A percentile compares a stretch with the other conserved stretches of the same genome.
phyloP scores from a whole-genome alignment of 2,888 invertebrate genomes.

The Sisyra terminalis region DNA sequence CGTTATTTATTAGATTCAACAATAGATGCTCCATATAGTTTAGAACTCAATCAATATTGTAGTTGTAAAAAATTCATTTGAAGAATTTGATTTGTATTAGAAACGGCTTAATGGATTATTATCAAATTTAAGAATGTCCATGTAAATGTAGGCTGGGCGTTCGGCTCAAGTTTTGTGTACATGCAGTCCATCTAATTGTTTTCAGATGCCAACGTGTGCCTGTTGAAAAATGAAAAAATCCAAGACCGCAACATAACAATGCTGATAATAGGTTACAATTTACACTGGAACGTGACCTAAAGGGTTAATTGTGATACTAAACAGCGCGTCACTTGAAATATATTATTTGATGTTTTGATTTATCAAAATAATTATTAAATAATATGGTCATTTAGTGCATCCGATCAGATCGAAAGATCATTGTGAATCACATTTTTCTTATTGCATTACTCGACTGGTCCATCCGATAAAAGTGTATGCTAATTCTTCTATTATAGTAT shows the following conservation, averaged over 20 bases:
- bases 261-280: slow-evolving; percentile 9
- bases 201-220: background rate
- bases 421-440: background rate
- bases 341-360: slow-evolving; percentile 31
- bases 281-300: slow-evolving; percentile 10
- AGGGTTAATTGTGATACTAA: slow-evolving; percentile 9
- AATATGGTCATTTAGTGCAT: slow-evolving; percentile 25
- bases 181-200: background rate
- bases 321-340: slow-evolving; percentile 22
- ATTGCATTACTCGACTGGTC: slow-evolving; percentile 11
- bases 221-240: background rate
- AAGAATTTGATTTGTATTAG: too few relatives aligned
- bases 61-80: too few relatives aligned
- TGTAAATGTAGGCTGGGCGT: background rate
- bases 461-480: slow-evolving; percentile 23
- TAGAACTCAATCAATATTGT: too few relatives aligned
- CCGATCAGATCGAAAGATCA: slow-evolving; percentile 14
- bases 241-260: slow-evolving; percentile 2
- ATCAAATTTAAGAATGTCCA: background rate
- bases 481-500: slow-evolving; percentile 30
- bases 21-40: too few relatives aligned
- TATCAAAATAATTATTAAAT: slow-evolving; percentile 32
- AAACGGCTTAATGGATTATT: too few relatives aligned
- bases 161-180: too few relatives aligned
- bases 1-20: too few relatives aligned